Evolutionary conservation across 1,140 invertebrate genomes (phyloP).

Genomic region (Polyergus mexicanus): DNA sequence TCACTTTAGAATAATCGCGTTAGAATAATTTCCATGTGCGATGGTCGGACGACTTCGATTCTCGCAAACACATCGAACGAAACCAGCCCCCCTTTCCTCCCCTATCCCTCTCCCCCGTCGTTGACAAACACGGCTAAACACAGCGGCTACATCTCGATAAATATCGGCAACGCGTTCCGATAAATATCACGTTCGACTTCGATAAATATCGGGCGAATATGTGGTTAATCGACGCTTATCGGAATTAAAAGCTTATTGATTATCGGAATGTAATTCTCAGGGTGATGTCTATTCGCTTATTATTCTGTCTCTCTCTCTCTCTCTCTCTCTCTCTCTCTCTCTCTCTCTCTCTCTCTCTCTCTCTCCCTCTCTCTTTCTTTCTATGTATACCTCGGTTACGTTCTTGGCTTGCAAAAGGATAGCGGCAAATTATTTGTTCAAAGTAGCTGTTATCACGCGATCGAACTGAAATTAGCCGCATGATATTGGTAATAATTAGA

Average conservation of each 20-base stretch:
- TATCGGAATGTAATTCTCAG: constrained; percentile 57
- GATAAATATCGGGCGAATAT: constrained; percentile 62
- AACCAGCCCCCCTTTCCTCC: too few relatives aligned
- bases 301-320: not conserved
- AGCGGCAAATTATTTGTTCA: not conserved
- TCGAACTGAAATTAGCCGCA: constrained; percentile 19
- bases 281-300: constrained; percentile 34
- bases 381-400: not conserved
- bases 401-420: constrained; percentile 44
- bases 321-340: not conserved
- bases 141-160: constrained; percentile 36
- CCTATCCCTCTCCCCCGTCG: too few relatives aligned
- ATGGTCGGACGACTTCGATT: constrained; percentile 54
- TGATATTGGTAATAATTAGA: constrained; percentile 50
- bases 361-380: too few relatives aligned
- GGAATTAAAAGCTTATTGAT: constrained; percentile 65
- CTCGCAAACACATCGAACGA: constrained; percentile 22
- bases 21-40: constrained; percentile 25
- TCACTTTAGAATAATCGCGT: not conserved
- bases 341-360: not conserved
- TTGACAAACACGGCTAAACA: constrained; percentile 4
- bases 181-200: constrained; percentile 61
- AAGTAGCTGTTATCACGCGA: constrained; percentile 50
- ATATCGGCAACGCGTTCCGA: constrained; percentile 24
- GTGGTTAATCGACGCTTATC: constrained; percentile 52